Conservation (phyloP, 2,888 invertebrate species). For the Smittia sp. region DNA sequence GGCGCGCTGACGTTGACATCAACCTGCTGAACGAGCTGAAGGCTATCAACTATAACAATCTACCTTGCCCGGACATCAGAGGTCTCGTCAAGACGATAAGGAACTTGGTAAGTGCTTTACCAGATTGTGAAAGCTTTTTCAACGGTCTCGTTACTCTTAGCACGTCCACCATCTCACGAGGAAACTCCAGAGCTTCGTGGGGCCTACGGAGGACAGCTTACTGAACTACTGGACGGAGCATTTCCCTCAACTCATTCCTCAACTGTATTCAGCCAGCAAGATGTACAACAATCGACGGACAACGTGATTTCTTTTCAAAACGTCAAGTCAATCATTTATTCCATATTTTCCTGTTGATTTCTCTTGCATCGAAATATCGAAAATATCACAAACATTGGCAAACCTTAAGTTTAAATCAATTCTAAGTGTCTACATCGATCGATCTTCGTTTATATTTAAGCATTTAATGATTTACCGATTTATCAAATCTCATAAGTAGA, state of each 20-base stretch:
- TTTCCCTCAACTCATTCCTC: conserved; percentile 6
- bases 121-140: background rate
- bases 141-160: no score
- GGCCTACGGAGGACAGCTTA: background rate
- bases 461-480: no score
- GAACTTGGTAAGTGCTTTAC: background rate
- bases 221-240: background rate
- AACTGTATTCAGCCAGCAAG: background rate
- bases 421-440: background rate
- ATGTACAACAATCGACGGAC: background rate
- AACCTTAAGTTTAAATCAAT: background rate
- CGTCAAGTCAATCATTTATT: conserved; percentile 9
- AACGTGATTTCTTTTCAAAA: background rate
- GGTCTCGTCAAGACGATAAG: background rate
- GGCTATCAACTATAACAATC: background rate
- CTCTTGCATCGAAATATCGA: background rate
- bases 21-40: background rate
- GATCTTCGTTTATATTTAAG: conserved; percentile 1
- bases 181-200: background rate
- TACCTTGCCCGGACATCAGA: background rate
- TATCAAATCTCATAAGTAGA: background rate
- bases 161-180: background rate
- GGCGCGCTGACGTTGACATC: background rate
- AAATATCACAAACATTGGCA: conserved; percentile 22
- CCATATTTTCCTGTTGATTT: background rate